Evolutionary conservation across 2,113 vertebrate species (phyloP), one percentile per base, ranked within the genome.

Genomic region (Chascanopsetta lugubris): DNA sequence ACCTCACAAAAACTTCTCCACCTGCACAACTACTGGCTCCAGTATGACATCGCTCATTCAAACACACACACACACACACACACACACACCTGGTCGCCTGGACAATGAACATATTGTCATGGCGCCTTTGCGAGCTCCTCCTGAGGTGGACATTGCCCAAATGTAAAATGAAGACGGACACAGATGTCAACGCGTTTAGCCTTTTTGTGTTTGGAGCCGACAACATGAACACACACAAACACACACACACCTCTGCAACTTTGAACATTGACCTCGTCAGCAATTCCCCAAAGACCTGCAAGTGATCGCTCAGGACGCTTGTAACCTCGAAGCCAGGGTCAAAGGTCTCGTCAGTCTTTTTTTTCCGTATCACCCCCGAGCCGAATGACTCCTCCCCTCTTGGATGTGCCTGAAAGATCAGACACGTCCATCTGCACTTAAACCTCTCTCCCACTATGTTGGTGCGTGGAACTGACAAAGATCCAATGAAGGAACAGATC

Each of bases 11-110:
- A 45, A 36, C 47, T 56, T 30, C 36, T 72, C 63, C 60, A 66
- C 53, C 67, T 77, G 72, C 51, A 54, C 30, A 30, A 78, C 76
- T 73, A 76, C 71, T 83, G 83, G 67, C 57, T 60, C 56, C 70
- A 65, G 58, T 63, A 60, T 66, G 69, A 75, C 53, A 71, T 40
- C 30, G 46, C 51, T 32, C 59, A 61, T 47, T 38, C n/a, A 45
- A 18, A 45, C 42, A 45, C n/a, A 45, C 42, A 45, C 42, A 15
- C 22, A 53, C 5, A 27, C 42, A 26, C 57, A 22, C n/a, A n/a
- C n/a, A n/a, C n/a, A 18, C 24, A 2, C 8, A 56, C 34, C 13
- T 34, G 15, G 21, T 60, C 57, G 47, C 29, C 66, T 46, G 57
- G 22, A 11, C 51, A 55, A 10, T 42, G 22, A 54, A 68, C 49